phyloP scores from a whole-genome alignment of 2,797 vertebrate species.

The Orestias chungarensis region DNA sequence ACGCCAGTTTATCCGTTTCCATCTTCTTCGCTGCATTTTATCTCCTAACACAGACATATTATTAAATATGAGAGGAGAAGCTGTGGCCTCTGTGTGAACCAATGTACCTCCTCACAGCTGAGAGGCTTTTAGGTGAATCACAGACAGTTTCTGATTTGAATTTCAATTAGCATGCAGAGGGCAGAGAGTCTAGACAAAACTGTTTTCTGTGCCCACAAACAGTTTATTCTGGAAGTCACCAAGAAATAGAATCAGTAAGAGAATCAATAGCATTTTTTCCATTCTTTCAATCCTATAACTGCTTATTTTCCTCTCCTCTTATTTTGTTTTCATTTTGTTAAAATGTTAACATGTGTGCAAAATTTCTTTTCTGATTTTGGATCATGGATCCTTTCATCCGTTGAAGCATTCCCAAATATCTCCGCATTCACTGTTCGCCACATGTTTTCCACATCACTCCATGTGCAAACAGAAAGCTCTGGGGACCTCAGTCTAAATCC shows the following conservation, averaged over 20 bases:
- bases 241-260: not conserved
- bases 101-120: not conserved
- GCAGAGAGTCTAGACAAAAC: conserved; percentile 47
- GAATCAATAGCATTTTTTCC: not conserved
- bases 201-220: conserved; percentile 13
- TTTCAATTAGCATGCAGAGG: conserved; percentile 47
- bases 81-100: conserved; percentile 49
- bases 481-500: conserved; percentile 52
- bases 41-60: conserved; percentile 22
- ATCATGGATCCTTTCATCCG: conserved; percentile 15
- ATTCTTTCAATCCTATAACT: not conserved
- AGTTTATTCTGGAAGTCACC: not conserved
- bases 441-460: conserved; percentile 45
- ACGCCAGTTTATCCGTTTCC: conserved; percentile 10
- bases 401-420: conserved; percentile 21
- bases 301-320: too few relatives aligned
- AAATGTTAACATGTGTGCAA: too few relatives aligned
- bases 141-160: conserved; percentile 61
- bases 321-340: too few relatives aligned
- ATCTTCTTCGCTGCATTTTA: not conserved
- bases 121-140: conserved; percentile 48
- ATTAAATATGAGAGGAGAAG: conserved; percentile 23
- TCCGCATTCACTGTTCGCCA: conserved; percentile 20
- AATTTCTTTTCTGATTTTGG: not conserved
- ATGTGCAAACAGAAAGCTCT: conserved; percentile 53